Evolutionary conservation across 1,140 invertebrate species (phyloP).

Genomic region (Kradibia gibbosae): DNA sequence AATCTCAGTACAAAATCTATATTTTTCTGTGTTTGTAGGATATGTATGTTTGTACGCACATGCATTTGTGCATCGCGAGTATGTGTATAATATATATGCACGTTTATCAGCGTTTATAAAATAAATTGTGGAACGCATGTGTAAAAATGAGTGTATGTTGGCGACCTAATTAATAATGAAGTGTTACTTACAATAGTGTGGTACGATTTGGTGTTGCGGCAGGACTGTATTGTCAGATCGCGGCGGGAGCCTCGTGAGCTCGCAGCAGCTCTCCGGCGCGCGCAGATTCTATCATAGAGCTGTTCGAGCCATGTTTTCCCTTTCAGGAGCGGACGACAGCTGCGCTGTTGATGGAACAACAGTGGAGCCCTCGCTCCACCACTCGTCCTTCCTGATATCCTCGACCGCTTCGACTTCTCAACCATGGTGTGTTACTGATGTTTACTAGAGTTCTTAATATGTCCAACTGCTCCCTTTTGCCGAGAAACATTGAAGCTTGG

Average conservation of each 20-base stretch:
- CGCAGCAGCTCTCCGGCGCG: slow-evolving; percentile 52
- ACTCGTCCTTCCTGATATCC: not conserved
- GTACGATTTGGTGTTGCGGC: slow-evolving; percentile 70
- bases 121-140: too few species aligned
- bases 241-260: slow-evolving; percentile 56
- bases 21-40: too few species aligned
- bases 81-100: not conserved
- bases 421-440: not conserved
- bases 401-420: too few species aligned
- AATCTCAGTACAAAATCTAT: too few species aligned
- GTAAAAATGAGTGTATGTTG: too few species aligned
- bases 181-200: slow-evolving; percentile 71
- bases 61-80: too few species aligned
- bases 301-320: not conserved
- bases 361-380: not conserved
- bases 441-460: not conserved
- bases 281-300: slow-evolving; percentile 57
- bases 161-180: slow-evolving; percentile 8
- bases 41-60: not conserved
- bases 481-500: too few species aligned
- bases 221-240: slow-evolving; percentile 64
- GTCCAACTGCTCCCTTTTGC: not conserved
- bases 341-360: not conserved
- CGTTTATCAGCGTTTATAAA: not conserved
- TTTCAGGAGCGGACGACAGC: not conserved